Conservation (phyloP, 2,113 vertebrate genomes). For the Dicerorhinus sumatrensis region DNA sequence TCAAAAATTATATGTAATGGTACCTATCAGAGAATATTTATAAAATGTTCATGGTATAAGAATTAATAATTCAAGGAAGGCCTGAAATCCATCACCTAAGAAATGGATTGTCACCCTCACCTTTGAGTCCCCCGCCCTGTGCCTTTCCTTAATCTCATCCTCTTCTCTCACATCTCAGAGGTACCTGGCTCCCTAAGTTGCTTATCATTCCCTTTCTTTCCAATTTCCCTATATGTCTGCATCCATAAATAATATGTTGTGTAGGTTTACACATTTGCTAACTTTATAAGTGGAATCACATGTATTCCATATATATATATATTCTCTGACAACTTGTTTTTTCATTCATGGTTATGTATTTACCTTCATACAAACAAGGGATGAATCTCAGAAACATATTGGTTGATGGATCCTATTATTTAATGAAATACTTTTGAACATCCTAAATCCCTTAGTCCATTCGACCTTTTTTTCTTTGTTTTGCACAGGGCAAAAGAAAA, state of each 20-base stretch:
- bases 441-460: not conserved
- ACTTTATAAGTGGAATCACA: conserved; percentile 1
- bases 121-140: not conserved
- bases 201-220: not conserved
- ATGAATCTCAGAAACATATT: not conserved
- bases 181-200: not conserved
- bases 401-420: not conserved
- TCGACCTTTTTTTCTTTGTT: not conserved
- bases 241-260: not conserved
- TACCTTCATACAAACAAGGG: not conserved
- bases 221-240: not conserved
- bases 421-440: not conserved
- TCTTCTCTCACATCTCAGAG: not conserved
- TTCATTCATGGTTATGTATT: not conserved
- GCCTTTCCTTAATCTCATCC: not conserved
- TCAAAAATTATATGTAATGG: conserved; percentile 1
- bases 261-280: not conserved
- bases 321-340: not conserved
- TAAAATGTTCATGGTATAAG: conserved; percentile 15
- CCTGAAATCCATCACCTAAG: not conserved
- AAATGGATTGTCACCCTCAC: not conserved
- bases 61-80: not conserved
- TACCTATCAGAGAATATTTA: not conserved
- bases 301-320: not conserved
- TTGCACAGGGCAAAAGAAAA: not conserved